Evolutionary conservation across 2,888 invertebrate genomes (phyloP).

Genomic region (Lochmaea crataegi): DNA sequence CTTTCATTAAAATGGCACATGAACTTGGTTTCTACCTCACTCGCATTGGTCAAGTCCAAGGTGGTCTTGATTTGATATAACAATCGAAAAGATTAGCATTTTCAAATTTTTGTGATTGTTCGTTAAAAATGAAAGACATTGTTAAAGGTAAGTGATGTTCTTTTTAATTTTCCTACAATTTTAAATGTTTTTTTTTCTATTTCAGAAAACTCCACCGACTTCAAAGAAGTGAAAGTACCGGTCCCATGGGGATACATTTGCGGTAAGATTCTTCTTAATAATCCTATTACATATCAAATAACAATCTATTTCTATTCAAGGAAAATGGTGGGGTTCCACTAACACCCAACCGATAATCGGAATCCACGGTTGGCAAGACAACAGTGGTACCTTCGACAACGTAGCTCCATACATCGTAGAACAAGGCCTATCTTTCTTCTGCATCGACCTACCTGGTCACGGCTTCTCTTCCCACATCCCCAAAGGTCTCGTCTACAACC

Average conservation of each 20-base stretch:
- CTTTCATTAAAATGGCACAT: background rate
- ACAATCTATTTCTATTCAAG: conserved; percentile 26
- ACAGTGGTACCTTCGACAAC: conserved; percentile 81
- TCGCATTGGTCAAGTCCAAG: background rate
- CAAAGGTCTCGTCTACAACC: conserved; percentile 80
- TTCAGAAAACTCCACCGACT: conserved; percentile 46
- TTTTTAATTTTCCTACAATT: too few relatives aligned
- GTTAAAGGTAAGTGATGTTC: background rate
- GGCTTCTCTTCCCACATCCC: conserved; percentile 81
- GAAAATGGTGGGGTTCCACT: conserved; percentile 80
- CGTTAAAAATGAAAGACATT: background rate
- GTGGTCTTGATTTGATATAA: too few relatives aligned
- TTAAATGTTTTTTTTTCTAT: background rate
- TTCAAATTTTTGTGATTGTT: background rate
- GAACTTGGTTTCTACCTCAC: background rate
- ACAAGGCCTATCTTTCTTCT: conserved; percentile 74
- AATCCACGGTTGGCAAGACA: conserved; percentile 92
- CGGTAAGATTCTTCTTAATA: conserved; percentile 64
- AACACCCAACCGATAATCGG: conserved; percentile 81
- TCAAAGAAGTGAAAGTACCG: conserved; percentile 78
- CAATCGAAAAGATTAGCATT: too few relatives aligned
- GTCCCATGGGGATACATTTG: conserved; percentile 86
- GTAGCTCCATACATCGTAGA: conserved; percentile 77
- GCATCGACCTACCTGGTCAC: conserved; percentile 85
- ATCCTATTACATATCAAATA: background rate